phyloP scores from a whole-genome alignment of 2,113 vertebrate genomes.

The Aix galericulata region DNA sequence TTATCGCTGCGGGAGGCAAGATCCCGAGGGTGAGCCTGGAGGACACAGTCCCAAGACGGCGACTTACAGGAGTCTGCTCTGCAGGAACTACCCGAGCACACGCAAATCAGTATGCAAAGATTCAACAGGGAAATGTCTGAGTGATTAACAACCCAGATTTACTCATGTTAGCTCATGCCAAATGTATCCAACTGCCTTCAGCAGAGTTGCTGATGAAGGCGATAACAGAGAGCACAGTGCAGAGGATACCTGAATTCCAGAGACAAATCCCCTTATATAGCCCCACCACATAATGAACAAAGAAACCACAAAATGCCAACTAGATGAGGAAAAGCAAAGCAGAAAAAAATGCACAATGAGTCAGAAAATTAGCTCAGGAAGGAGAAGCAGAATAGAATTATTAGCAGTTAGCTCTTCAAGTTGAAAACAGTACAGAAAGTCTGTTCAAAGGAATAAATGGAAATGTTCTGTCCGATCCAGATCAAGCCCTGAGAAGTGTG shows the following conservation, averaged over 20 bases:
- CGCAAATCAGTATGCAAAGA: not conserved
- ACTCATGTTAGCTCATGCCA: constrained; percentile 58
- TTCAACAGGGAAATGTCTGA: constrained; percentile 30
- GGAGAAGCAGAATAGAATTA: constrained; percentile 36
- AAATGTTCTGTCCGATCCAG: not conserved
- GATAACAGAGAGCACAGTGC: constrained; percentile 5
- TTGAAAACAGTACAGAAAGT: not conserved
- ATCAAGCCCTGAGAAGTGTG: not conserved
- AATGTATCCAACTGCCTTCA: constrained; percentile 55
- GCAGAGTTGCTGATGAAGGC: constrained; percentile 52
- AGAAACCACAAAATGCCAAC: constrained; percentile 64
- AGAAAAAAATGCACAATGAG: constrained; percentile 24
- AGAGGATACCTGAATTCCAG: constrained; percentile 68
- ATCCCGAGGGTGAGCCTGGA: too few species aligned
- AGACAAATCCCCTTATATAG: constrained; percentile 51
- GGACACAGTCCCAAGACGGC: too few species aligned
- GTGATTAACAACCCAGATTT: constrained; percentile 57
- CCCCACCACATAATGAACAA: constrained; percentile 44
- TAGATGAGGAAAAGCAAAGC: constrained; percentile 51
- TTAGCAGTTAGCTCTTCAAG: constrained; percentile 40
- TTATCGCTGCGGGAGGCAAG: too few species aligned
- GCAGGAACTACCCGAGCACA: not conserved
- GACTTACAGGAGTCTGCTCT: too few species aligned
- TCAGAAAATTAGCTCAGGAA: constrained; percentile 66
- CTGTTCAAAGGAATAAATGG: not conserved